Base-by-base conservation (phyloP, 2,113 vertebrate genomes). In the Pelobates fuscus region DNA sequence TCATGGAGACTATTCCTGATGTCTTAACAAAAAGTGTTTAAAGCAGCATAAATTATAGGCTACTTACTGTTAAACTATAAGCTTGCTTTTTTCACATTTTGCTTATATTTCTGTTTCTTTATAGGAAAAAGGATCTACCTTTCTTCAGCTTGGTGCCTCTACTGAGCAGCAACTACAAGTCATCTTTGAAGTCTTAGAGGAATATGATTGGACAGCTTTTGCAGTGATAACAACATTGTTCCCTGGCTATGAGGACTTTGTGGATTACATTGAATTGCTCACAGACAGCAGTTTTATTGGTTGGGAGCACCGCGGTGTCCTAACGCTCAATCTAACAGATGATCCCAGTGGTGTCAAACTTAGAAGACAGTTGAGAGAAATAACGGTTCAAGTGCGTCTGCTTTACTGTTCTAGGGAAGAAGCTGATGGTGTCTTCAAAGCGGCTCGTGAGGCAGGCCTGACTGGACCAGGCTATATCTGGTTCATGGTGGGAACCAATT, bases 391-490 rank as follows among this genome's bases (percentile, higher is more conserved):
- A 85, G 95, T 97, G 67, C 93, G 95, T 8, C 87, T 98, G 79
- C 94, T 98, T 82, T 98, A 96, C 86, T 98, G 95, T 75, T 95
- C 96, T 25, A 92, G 94, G 5, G 95, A 98, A 62, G 95, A 98
- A 79, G 94, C 95, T 0, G 94, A 96, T 78, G 82, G 91, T 25
- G 90, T 98, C 21, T 97, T 98, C 84, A 82, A 84, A 3, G 95
- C 95, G 0, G 96, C 96, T 0, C 92, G 90, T 60, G 92, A 93
- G 0, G 94, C 94, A 0, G 95, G 95, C 27, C 89, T 96, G 77
- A 87, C 95, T 0, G 94, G 96, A 0, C 90, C 94, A 1, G 96
- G 95, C 2, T 95, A 98, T 80, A 88, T 98, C 80, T 98, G 96
- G 96, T 96, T 98, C 52, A 89, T 94, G 24, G 94, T 96, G 62